Conservation (phyloP, 2,888 invertebrate species). For the Lacanobia wlatinum region DNA sequence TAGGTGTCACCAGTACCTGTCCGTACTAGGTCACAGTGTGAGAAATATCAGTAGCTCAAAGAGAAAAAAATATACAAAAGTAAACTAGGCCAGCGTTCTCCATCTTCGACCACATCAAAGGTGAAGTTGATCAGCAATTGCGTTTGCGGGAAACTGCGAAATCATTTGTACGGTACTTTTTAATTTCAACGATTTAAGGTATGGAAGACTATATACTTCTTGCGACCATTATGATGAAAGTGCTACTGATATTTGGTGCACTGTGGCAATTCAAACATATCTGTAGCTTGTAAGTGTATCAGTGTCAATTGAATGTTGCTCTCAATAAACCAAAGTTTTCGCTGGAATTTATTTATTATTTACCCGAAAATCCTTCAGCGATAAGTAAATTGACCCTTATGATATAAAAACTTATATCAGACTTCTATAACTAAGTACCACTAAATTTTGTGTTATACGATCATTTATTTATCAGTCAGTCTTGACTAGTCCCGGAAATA, state of each 20-base stretch:
- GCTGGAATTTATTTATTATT: constrained; percentile 10
- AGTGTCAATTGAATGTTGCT: constrained; percentile 86
- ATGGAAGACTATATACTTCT: too few species aligned
- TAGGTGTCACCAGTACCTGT: constrained; percentile 61
- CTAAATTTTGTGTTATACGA: not conserved
- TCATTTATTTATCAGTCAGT: not conserved
- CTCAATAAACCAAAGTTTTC: constrained; percentile 74
- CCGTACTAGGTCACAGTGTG: constrained; percentile 46
- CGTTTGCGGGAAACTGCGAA: too few species aligned
- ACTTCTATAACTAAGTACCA: too few species aligned
- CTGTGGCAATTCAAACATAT: constrained; percentile 73
- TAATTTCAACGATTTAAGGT: too few species aligned
- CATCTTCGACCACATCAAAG: too few species aligned
- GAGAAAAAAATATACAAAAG: not conserved
- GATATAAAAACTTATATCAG: not conserved
- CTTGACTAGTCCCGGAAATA: not conserved
- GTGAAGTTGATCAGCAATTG: too few species aligned
- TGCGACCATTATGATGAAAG: not conserved
- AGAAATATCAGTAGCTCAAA: constrained; percentile 34
- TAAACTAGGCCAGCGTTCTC: too few species aligned
- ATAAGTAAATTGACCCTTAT: not conserved
- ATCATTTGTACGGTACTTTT: too few species aligned
- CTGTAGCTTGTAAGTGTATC: constrained; percentile 76
- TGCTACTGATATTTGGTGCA: constrained; percentile 31
- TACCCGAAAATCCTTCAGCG: not conserved